phyloP scores from a whole-genome alignment of 2,797 vertebrate genomes.

The Lateolabrax maculatus region DNA sequence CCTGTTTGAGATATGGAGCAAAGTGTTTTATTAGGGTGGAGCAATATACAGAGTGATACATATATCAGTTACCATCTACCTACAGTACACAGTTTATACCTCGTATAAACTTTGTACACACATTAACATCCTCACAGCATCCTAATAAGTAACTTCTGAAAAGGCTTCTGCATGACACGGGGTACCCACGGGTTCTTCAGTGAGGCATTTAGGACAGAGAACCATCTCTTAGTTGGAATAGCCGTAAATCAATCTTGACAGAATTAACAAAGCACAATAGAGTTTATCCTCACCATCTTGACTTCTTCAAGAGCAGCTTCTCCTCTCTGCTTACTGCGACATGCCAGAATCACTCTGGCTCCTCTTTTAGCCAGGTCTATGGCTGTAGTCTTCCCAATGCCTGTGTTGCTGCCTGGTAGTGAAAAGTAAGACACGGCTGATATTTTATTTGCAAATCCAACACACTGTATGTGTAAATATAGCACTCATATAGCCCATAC shows the following conservation, averaged over 20 bases:
- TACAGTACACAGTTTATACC: too few relatives aligned
- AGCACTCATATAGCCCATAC: not conserved
- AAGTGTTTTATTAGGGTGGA: not conserved
- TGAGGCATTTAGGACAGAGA: not conserved
- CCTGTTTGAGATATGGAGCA: conserved; percentile 71
- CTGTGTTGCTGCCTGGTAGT: conserved; percentile 86
- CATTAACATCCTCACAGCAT: not conserved
- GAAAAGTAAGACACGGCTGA: not conserved
- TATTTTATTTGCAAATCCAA: not conserved
- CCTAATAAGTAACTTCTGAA: not conserved
- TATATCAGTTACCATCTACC: not conserved
- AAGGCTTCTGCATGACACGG: not conserved
- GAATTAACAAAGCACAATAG: not conserved
- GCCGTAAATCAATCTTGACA: not conserved
- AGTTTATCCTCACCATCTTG: conserved; percentile 80
- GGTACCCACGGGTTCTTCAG: not conserved
- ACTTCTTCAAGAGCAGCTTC: conserved; percentile 85
- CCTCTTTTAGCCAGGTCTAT: conserved; percentile 88
- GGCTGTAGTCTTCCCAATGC: conserved; percentile 88
- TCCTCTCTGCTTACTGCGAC: conserved; percentile 80
- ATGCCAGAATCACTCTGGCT: conserved; percentile 89
- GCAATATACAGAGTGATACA: not conserved
- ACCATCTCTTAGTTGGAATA: not conserved
- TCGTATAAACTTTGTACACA: not conserved
- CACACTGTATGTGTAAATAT: not conserved